These are phyloP conservation scores for Uromys caudimaculatus DNA, from an alignment of 2,797 vertebrate species.

Conservation along the genomic window DNA sequence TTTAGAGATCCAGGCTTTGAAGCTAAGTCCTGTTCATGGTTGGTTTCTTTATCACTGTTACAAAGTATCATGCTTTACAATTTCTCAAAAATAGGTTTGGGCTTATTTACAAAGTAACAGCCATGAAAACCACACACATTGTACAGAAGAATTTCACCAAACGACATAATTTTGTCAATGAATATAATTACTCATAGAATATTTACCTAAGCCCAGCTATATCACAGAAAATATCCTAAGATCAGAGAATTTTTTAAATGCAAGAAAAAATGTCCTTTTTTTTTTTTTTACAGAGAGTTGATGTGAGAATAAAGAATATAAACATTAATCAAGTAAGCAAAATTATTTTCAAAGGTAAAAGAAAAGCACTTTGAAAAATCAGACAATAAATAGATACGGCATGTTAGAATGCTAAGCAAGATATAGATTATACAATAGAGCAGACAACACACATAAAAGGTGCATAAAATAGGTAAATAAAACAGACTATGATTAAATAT, in stretches of 20 bases:
- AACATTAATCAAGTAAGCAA: background rate
- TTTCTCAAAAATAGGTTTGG: background rate
- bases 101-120: background rate
- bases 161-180: background rate
- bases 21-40: background rate
- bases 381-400: background rate
- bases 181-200: background rate
- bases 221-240: background rate
- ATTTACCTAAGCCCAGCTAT: background rate
- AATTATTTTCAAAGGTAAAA: background rate
- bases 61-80: background rate
- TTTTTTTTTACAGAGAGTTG: background rate
- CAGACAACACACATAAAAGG: background rate
- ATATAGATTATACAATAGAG: background rate
- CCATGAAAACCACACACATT: background rate
- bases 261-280: background rate
- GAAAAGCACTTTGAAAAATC: background rate
- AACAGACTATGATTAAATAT: background rate
- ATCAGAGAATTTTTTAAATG: background rate
- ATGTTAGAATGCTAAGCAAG: background rate
- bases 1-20: background rate
- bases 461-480: background rate
- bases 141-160: background rate
- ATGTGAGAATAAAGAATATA: background rate
- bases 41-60: background rate